These are phyloP conservation scores for Orthosia gothica DNA, from an alignment of 2,888 invertebrate genomes.

Conservation along the genomic window DNA sequence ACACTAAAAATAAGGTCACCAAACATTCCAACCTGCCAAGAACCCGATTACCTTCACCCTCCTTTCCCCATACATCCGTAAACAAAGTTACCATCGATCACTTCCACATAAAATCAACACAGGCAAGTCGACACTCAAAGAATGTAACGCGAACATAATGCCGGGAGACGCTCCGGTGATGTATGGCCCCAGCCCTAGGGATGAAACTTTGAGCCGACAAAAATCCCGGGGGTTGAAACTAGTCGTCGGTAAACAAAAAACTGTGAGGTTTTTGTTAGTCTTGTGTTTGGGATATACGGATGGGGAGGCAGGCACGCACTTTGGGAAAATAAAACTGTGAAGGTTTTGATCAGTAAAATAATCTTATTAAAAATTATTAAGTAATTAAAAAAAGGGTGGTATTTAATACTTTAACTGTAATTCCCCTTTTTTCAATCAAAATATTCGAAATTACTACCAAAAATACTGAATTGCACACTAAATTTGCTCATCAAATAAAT, in stretches of 20 bases:
- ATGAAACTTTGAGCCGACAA: slow-evolving; percentile 71
- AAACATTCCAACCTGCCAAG: not conserved
- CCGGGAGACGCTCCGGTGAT: slow-evolving; percentile 59
- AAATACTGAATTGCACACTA: no score
- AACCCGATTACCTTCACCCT: slow-evolving; percentile 26
- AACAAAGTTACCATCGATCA: slow-evolving; percentile 51
- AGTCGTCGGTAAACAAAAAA: slow-evolving; percentile 74
- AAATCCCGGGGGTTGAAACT: slow-evolving; percentile 72
- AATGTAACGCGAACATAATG: slow-evolving; percentile 51
- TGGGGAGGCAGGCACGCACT: slow-evolving; percentile 4
- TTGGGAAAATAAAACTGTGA: not conserved
- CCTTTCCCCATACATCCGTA: slow-evolving; percentile 5
- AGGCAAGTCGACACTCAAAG: slow-evolving; percentile 46
- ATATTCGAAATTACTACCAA: no score
- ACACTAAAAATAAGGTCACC: not conserved
- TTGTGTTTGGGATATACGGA: slow-evolving; percentile 58
- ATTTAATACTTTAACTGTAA: no score
- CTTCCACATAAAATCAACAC: slow-evolving; percentile 52
- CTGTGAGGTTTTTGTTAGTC: slow-evolving; percentile 66
- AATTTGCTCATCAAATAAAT: no score
- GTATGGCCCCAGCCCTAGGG: slow-evolving; percentile 67
- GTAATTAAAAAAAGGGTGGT: no score
- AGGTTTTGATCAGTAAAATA: not conserved
- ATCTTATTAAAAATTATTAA: no score
- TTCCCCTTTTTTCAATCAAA: no score